A percentile compares a stretch with the other conserved stretches of the same genome.
phyloP scores from a whole-genome alignment of 2,797 vertebrate genomes.

The Pogonophryne albipinna region DNA sequence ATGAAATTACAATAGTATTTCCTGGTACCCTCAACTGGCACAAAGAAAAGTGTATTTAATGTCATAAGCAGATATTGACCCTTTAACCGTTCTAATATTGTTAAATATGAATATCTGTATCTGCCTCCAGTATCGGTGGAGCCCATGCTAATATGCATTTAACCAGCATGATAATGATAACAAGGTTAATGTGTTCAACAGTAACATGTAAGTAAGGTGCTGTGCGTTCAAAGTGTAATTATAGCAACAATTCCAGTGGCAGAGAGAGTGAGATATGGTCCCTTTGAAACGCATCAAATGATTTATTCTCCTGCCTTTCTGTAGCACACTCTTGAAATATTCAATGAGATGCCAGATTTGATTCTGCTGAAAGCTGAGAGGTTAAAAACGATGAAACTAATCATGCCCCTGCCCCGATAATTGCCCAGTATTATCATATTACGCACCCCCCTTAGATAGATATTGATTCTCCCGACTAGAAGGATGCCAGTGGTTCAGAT shows the following conservation, averaged over 20 bases:
- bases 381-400: slow-evolving; percentile 67
- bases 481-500: slow-evolving; percentile 52
- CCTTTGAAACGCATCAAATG: slow-evolving; percentile 38
- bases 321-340: slow-evolving; percentile 37
- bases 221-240: slow-evolving; percentile 50
- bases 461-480: slow-evolving; percentile 69
- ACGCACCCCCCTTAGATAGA: slow-evolving; percentile 65
- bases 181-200: slow-evolving; percentile 23
- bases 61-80: not conserved
- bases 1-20: not conserved
- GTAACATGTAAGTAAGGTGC: slow-evolving; percentile 30
- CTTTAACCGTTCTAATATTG: slow-evolving; percentile 1
- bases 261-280: slow-evolving; percentile 28
- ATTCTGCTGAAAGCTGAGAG: slow-evolving; percentile 61
- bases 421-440: slow-evolving; percentile 74
- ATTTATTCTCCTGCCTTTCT: slow-evolving; percentile 39
- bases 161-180: slow-evolving; percentile 14
- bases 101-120: slow-evolving; percentile 12
- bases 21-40: not conserved
- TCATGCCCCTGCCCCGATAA: slow-evolving; percentile 68
- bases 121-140: not conserved
- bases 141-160: slow-evolving; percentile 12
- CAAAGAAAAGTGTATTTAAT: too few species aligned
- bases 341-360: slow-evolving; percentile 37
- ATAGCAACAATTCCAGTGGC: slow-evolving; percentile 36